A percentile compares a stretch with the other conserved stretches of the same genome.
These are phyloP conservation scores for Drosophila villosipedis DNA, from an alignment of 2,888 invertebrate genomes.

Conservation along the genomic window DNA sequence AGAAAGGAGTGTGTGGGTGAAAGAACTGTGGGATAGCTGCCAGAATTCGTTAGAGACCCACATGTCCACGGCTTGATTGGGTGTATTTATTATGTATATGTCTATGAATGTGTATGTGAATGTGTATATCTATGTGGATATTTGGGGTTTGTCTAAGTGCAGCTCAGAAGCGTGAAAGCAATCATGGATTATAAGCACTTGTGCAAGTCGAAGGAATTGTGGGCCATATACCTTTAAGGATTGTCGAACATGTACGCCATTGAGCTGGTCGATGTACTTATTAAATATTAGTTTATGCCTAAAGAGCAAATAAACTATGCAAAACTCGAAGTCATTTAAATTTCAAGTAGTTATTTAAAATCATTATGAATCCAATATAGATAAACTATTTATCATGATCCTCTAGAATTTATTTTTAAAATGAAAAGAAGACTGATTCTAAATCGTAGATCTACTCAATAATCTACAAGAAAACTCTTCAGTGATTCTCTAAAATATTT, in stretches of 20 bases:
- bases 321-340: background rate
- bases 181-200: constrained; percentile 44
- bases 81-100: constrained; percentile 27
- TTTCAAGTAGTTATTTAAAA: too few relatives aligned
- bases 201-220: constrained; percentile 17
- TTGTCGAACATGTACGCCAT: background rate
- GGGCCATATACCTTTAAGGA: background rate
- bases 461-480: background rate
- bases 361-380: too few relatives aligned
- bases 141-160: constrained; percentile 41
- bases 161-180: constrained; percentile 41
- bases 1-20: constrained; percentile 24
- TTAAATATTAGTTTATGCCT: background rate
- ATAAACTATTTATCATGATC: too few relatives aligned
- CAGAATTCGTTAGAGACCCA: constrained; percentile 68
- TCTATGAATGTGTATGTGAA: background rate
- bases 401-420: background rate
- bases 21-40: constrained; percentile 61
- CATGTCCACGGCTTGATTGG: constrained; percentile 60
- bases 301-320: background rate
- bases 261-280: background rate
- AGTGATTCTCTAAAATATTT: background rate
- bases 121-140: constrained; percentile 1
- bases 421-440: background rate
- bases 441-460: background rate